A percentile compares a stretch with the other conserved stretches of the same genome.
These are phyloP conservation scores for Montipora capitata DNA, from an alignment of 92 coral and sea anemone species.

Conservation along the genomic window DNA sequence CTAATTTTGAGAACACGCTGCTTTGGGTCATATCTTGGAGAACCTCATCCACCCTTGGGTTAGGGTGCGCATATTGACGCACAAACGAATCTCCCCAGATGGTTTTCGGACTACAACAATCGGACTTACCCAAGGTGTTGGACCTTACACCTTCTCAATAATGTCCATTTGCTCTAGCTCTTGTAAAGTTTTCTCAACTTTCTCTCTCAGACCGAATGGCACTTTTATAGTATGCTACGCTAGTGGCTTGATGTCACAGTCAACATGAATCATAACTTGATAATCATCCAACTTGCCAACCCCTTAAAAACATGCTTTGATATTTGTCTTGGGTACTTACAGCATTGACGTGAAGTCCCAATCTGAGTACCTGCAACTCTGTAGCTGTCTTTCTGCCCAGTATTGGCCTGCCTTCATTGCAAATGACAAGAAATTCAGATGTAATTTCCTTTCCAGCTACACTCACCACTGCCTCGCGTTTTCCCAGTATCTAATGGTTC, in stretches of 20 bases:
- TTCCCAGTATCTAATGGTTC: slow-evolving; percentile 55
- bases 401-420: slow-evolving; percentile 52
- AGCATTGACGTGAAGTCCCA: slow-evolving; percentile 26
- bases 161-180: slow-evolving; percentile 23
- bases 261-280: neutral
- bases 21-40: slow-evolving; percentile 13
- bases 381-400: slow-evolving; percentile 43
- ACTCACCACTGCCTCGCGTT: slow-evolving; percentile 20
- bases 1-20: slow-evolving; percentile 45
- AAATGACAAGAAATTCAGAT: slow-evolving; percentile 55
- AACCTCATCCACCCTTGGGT: slow-evolving; percentile 56
- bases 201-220: slow-evolving; percentile 16
- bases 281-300: slow-evolving; percentile 25
- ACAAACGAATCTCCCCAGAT: slow-evolving; percentile 35
- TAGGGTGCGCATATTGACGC: slow-evolving; percentile 54
- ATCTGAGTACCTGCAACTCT: slow-evolving; percentile 18
- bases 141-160: slow-evolving; percentile 34
- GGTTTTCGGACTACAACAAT: slow-evolving; percentile 44
- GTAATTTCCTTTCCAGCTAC: slow-evolving; percentile 21
- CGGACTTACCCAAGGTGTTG: slow-evolving; percentile 51
- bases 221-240: neutral
- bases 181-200: neutral
- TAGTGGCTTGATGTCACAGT: neutral
- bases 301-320: slow-evolving; percentile 32
- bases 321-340: slow-evolving; percentile 36